phyloP scores from a whole-genome alignment of 2,797 vertebrate species.

The Takifugu ocellatus region DNA sequence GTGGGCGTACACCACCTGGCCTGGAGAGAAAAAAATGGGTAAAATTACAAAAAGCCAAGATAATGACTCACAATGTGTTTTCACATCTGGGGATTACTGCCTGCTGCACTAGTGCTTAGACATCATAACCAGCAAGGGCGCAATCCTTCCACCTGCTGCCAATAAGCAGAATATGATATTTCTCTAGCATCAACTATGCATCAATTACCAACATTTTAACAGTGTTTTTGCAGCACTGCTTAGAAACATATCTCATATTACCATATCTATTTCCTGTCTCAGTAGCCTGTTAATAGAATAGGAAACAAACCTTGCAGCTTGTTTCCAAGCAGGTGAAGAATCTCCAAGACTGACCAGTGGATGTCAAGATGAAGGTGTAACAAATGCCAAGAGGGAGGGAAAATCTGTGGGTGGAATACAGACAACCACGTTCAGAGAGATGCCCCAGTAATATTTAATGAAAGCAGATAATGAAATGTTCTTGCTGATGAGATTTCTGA shows the following conservation, averaged over 20 bases:
- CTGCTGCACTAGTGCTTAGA: neutral
- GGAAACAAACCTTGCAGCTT: constrained; percentile 82
- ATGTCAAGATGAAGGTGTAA: constrained; percentile 92
- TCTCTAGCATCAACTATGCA: neutral
- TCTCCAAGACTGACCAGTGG: constrained; percentile 89
- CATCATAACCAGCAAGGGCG: neutral
- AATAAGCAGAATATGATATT: neutral
- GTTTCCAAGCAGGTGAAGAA: constrained; percentile 86
- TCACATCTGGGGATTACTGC: constrained; percentile 16
- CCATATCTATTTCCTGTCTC: neutral
- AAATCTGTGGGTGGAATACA: constrained; percentile 73
- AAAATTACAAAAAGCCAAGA: constrained; percentile 33
- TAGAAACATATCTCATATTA: no score
- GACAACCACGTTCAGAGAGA: constrained; percentile 7
- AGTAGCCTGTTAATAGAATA: neutral
- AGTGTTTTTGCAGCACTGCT: no score
- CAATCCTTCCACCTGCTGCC: neutral
- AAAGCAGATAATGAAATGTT: neutral
- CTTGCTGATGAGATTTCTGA: neutral
- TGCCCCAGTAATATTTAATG: neutral
- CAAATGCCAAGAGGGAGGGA: constrained; percentile 94
- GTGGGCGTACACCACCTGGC: constrained; percentile 90
- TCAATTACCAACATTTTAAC: neutral
- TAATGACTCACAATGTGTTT: constrained; percentile 26
- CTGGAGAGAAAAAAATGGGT: constrained; percentile 66